phyloP scores from a whole-genome alignment of 2,113 vertebrate species.

The Pterophyllum scalare region DNA sequence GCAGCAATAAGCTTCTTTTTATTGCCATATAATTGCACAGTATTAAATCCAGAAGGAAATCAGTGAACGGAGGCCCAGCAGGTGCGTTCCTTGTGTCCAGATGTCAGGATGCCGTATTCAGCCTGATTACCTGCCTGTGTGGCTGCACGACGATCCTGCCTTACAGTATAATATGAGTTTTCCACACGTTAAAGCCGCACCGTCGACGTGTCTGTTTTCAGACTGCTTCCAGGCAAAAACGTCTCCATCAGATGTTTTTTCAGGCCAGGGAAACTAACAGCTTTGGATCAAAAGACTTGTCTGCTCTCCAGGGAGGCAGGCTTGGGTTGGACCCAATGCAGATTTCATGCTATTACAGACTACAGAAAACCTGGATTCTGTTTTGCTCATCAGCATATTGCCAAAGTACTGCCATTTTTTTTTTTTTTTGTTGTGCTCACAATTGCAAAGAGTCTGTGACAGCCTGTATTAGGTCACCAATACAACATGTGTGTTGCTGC shows the following conservation, averaged over 20 bases:
- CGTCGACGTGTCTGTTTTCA: background rate
- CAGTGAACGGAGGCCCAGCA: background rate
- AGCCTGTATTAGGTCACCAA: conserved; percentile 20
- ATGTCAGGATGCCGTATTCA: background rate
- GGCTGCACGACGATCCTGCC: background rate
- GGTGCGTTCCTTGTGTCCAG: background rate
- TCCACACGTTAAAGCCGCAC: background rate
- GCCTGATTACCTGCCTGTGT: background rate
- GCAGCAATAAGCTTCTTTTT: conserved; percentile 23
- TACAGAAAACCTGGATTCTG: conserved; percentile 27
- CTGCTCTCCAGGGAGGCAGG: conserved; percentile 40
- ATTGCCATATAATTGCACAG: conserved; percentile 14
- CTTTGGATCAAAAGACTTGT: conserved; percentile 36
- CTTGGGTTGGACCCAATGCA: conserved; percentile 41
- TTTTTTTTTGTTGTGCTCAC: conserved; percentile 27
- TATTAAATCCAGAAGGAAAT: background rate
- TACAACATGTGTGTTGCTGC: conserved; percentile 18
- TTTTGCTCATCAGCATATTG: conserved; percentile 36
- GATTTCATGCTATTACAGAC: conserved; percentile 46
- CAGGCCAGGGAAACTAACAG: conserved; percentile 26
- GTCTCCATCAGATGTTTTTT: conserved; percentile 19
- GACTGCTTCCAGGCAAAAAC: background rate
- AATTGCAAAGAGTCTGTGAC: conserved; percentile 39
- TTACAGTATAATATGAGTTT: background rate
- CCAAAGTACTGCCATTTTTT: conserved; percentile 14